These are phyloP conservation scores for Sphaerophoria taeniata DNA, from an alignment of 2,888 invertebrate genomes.

Conservation along the genomic window DNA sequence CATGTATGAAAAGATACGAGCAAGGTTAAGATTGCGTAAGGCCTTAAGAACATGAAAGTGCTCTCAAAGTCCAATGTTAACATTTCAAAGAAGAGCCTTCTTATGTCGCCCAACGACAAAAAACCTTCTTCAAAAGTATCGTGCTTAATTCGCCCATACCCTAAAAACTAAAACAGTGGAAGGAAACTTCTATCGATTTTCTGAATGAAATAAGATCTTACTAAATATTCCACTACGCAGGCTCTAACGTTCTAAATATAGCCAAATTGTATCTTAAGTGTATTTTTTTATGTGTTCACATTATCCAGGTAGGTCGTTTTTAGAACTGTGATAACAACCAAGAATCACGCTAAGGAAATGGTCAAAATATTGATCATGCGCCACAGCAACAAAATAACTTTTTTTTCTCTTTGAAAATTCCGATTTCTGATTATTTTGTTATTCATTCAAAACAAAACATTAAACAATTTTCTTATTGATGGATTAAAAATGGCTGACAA, in stretches of 20 bases:
- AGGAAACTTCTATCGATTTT: slow-evolving; percentile 54
- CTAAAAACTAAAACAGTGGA: neutral
- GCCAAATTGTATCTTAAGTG: neutral
- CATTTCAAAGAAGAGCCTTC: slow-evolving; percentile 5
- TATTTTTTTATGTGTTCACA: neutral
- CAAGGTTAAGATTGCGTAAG: slow-evolving; percentile 48
- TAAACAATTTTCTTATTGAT: too few relatives aligned
- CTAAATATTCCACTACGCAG: slow-evolving; percentile 35
- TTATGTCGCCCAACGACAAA: slow-evolving; percentile 1
- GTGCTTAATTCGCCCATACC: neutral
- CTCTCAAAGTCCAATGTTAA: slow-evolving; percentile 36
- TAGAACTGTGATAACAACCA: neutral
- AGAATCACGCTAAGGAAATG: neutral
- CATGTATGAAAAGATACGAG: neutral
- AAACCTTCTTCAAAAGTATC: neutral
- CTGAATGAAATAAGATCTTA: slow-evolving; percentile 24
- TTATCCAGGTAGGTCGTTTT: neutral
- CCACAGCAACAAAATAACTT: slow-evolving; percentile 3
- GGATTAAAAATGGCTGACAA: too few relatives aligned
- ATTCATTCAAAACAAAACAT: too few relatives aligned
- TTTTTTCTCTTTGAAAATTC: too few relatives aligned
- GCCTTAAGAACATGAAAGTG: neutral
- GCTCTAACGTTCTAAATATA: slow-evolving; percentile 65
- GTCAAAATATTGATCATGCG: slow-evolving; percentile 61
- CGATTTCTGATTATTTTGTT: too few relatives aligned